A percentile compares a stretch with the other conserved stretches of the same genome.
These are phyloP conservation scores for Brachylomia viminalis DNA, from an alignment of 2,888 invertebrate genomes.

Conservation along the genomic window DNA sequence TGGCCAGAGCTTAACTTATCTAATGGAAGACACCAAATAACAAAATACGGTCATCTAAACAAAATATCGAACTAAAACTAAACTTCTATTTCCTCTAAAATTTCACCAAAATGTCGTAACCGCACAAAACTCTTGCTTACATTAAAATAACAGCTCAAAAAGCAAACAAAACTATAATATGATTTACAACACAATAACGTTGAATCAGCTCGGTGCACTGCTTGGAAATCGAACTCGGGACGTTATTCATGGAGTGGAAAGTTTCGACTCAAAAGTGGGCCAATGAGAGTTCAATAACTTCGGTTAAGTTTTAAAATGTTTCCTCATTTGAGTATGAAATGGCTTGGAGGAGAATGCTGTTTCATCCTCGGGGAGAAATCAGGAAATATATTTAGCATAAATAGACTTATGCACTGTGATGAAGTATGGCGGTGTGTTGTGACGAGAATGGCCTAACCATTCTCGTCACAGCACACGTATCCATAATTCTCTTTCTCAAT, in stretches of 20 bases:
- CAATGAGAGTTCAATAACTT: constrained; percentile 64
- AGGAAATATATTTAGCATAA: neutral
- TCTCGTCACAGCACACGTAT: too few species aligned
- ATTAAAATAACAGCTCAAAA: constrained; percentile 46
- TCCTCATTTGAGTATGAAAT: constrained; percentile 24
- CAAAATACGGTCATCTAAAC: constrained; percentile 15
- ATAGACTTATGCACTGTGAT: neutral
- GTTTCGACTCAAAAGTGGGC: constrained; percentile 63
- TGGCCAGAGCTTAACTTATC: neutral
- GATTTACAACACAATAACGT: constrained; percentile 65
- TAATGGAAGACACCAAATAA: constrained; percentile 8
- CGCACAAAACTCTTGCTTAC: constrained; percentile 49
- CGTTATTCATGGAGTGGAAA: constrained; percentile 68
- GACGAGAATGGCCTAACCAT: neutral
- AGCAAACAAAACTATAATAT: constrained; percentile 53
- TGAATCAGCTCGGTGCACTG: constrained; percentile 52
- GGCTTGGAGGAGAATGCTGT: neutral
- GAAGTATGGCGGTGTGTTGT: neutral
- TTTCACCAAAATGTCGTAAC: constrained; percentile 34
- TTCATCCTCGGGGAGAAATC: neutral
- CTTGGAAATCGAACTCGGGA: constrained; percentile 59
- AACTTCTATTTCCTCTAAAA: constrained; percentile 27
- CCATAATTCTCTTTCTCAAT: too few species aligned
- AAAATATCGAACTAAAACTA: constrained; percentile 28
- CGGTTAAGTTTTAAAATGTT: constrained; percentile 52